These are phyloP conservation scores for Holcopasites calliopsidis DNA, from an alignment of 1,140 invertebrate species.

Conservation along the genomic window DNA sequence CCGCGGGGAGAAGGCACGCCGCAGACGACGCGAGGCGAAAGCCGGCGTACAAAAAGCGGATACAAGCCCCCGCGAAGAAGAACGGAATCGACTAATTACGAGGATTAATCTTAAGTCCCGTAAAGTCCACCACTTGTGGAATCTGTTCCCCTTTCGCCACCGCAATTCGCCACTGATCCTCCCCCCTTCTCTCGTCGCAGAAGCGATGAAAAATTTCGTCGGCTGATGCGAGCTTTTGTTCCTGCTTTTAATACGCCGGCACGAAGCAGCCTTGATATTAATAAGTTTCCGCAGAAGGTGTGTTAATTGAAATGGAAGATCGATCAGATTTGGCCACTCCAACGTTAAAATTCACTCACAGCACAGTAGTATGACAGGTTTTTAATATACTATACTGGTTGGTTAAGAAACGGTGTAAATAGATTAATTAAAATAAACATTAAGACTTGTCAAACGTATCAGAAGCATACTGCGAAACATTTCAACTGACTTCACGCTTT, in stretches of 20 bases:
- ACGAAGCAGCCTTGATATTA: neutral
- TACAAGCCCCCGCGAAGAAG: conserved; percentile 42
- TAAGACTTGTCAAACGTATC: too few relatives aligned
- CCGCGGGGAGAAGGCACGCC: conserved; percentile 17
- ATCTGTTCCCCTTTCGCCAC: conserved; percentile 49
- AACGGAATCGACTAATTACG: conserved; percentile 75
- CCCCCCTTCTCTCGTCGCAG: neutral
- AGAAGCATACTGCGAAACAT: too few relatives aligned
- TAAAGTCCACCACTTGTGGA: conserved; percentile 80
- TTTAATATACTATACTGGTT: too few relatives aligned
- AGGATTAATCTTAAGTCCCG: conserved; percentile 79
- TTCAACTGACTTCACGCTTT: too few relatives aligned
- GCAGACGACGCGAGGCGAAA: neutral
- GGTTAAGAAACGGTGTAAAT: too few relatives aligned
- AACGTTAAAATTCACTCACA: too few relatives aligned
- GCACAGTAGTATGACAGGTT: too few relatives aligned
- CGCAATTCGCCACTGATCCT: neutral
- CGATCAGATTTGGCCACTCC: too few relatives aligned
- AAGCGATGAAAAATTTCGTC: conserved; percentile 28
- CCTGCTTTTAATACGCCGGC: neutral
- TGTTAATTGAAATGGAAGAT: neutral
- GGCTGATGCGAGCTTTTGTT: neutral
- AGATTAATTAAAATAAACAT: too few relatives aligned
- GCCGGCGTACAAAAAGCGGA: conserved; percentile 68
- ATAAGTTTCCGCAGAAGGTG: neutral